phyloP scores from a whole-genome alignment of 37 sponge, comb jelly and placozoan species.

The Hexactinellida sp. region DNA sequence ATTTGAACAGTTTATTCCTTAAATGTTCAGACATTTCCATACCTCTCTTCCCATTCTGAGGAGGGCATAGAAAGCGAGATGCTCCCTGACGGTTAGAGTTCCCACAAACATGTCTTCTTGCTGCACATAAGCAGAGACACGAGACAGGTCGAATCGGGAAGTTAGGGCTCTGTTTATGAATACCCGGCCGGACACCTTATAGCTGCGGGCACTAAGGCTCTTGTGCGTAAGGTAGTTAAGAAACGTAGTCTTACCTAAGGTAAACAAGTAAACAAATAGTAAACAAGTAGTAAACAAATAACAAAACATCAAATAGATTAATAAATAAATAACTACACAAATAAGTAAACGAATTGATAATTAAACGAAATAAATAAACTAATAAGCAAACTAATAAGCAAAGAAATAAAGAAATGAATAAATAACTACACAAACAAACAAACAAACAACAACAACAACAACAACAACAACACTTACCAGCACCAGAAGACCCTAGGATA shows the following conservation, averaged over 20 bases:
- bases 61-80: slow-evolving; percentile 28
- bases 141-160: background rate
- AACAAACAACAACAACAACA: no score
- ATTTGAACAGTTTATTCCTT: no score
- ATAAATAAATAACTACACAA: background rate
- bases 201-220: background rate
- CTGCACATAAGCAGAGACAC: slow-evolving; percentile 39
- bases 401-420: background rate
- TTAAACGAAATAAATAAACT: background rate
- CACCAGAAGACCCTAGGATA: background rate
- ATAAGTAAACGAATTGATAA: background rate
- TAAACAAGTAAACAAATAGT: background rate
- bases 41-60: background rate
- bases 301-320: background rate
- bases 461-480: background rate
- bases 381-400: background rate
- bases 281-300: background rate
- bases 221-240: background rate
- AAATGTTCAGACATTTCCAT: no score
- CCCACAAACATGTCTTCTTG: slow-evolving; percentile 44
- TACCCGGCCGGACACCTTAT: background rate
- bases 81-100: slow-evolving; percentile 35
- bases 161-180: background rate
- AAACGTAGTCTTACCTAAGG: background rate
- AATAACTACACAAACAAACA: background rate